phyloP scores from a whole-genome alignment of 2,113 vertebrate genomes.

The Colius striatus region DNA sequence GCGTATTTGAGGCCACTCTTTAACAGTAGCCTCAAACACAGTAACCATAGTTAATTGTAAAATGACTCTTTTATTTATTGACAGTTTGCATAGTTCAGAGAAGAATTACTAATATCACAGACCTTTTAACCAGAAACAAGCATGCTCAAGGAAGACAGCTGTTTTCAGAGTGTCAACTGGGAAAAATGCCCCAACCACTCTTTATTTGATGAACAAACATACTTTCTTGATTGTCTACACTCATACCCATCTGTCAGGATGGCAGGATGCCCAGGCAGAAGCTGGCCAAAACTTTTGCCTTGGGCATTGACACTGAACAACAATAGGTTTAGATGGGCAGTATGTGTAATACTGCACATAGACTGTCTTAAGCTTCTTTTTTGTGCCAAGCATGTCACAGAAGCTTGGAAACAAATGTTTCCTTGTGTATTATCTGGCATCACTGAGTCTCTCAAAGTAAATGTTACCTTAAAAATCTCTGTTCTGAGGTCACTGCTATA shows the following conservation, averaged over 20 bases:
- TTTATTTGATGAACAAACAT: conserved; percentile 67
- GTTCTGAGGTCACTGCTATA: neutral
- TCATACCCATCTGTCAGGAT: conserved; percentile 69
- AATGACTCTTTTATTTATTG: conserved; percentile 31
- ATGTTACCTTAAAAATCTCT: neutral
- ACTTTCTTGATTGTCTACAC: conserved; percentile 68
- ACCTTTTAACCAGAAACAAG: conserved; percentile 44
- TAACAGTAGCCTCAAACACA: conserved; percentile 20
- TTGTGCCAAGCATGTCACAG: conserved; percentile 12
- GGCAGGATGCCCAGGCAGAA: conserved; percentile 63
- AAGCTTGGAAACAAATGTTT: conserved; percentile 46
- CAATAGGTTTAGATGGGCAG: conserved; percentile 61
- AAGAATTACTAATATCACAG: conserved; percentile 44
- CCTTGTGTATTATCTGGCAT: neutral
- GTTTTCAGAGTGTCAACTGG: conserved; percentile 70
- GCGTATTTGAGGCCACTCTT: neutral
- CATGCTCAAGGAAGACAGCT: conserved; percentile 58
- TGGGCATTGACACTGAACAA: conserved; percentile 57
- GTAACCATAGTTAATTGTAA: conserved; percentile 5
- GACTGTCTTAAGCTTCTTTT: conserved; percentile 32
- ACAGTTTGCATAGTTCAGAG: conserved; percentile 17
- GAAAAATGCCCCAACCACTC: conserved; percentile 56
- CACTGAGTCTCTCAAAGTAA: neutral
- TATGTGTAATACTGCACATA: conserved; percentile 33
- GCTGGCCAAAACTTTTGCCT: conserved; percentile 71